Conservation (phyloP, 2,888 invertebrate species). For the Nephrocerus scutellatus region DNA sequence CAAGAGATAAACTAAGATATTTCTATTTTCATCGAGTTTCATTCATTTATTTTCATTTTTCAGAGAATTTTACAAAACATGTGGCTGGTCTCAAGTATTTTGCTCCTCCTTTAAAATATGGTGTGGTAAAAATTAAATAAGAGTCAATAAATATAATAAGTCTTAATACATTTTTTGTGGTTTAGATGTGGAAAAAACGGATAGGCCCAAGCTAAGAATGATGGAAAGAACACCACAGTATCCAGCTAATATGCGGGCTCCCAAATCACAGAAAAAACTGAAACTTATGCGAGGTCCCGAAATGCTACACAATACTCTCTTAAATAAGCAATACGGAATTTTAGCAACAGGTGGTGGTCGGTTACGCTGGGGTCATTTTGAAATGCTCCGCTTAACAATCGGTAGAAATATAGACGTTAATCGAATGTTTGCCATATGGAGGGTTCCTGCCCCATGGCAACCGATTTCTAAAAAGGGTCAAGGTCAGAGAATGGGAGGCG, state of each 20-base stretch:
- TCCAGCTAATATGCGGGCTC: constrained; percentile 60
- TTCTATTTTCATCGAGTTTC: too few relatives aligned
- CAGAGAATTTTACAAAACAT: too few relatives aligned
- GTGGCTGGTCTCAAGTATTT: constrained; percentile 66
- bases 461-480: constrained; percentile 83
- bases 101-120: constrained; percentile 60
- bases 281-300: constrained; percentile 90
- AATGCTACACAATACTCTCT: constrained; percentile 69
- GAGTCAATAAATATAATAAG: constrained; percentile 8
- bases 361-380: constrained; percentile 72
- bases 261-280: constrained; percentile 78
- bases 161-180: constrained; percentile 3
- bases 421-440: constrained; percentile 90
- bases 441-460: constrained; percentile 94
- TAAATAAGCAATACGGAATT: constrained; percentile 90
- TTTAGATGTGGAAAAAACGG: constrained; percentile 65
- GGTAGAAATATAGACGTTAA: constrained; percentile 70
- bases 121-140: constrained; percentile 58
- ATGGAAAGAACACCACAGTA: constrained; percentile 68
- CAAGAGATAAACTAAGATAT: too few relatives aligned
- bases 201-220: constrained; percentile 61
- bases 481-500: constrained; percentile 92
- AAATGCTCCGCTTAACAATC: constrained; percentile 73
- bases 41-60: too few relatives aligned
- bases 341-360: constrained; percentile 80